These are phyloP conservation scores for Fundulus diaphanus DNA, from an alignment of 2,797 vertebrate species.

Conservation along the genomic window DNA sequence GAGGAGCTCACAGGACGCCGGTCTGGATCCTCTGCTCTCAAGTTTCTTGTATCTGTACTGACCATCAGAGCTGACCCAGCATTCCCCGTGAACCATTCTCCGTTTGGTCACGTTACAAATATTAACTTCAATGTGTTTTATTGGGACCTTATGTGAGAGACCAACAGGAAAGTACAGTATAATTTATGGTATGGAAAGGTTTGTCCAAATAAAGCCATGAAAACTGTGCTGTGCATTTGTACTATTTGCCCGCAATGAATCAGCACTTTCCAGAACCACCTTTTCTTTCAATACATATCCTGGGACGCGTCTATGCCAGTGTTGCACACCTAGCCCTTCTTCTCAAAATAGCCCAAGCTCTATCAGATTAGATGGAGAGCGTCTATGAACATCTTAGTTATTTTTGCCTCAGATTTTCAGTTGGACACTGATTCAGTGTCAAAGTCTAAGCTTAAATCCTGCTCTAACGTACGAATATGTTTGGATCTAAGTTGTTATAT, in stretches of 20 bases:
- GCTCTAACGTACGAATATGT: not conserved
- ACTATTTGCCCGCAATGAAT: not conserved
- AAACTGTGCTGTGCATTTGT: not conserved
- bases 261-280: not conserved
- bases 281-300: not conserved
- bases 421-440: not conserved
- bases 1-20: constrained; percentile 15
- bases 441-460: not conserved
- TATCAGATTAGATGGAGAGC: not conserved
- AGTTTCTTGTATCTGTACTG: constrained; percentile 15
- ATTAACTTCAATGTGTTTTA: not conserved
- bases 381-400: not conserved
- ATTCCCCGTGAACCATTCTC: not conserved
- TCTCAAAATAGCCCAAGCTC: not conserved
- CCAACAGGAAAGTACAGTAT: not conserved
- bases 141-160: not conserved
- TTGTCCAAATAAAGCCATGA: not conserved
- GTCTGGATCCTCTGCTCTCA: constrained; percentile 16
- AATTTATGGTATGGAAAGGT: not conserved
- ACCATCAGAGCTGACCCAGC: constrained; percentile 21
- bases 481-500: not conserved
- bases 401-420: not conserved
- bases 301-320: not conserved
- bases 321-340: not conserved
- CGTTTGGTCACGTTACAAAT: not conserved